Base-by-base conservation (phyloP, 2,797 vertebrate species). In the Manis crassicaudata region DNA sequence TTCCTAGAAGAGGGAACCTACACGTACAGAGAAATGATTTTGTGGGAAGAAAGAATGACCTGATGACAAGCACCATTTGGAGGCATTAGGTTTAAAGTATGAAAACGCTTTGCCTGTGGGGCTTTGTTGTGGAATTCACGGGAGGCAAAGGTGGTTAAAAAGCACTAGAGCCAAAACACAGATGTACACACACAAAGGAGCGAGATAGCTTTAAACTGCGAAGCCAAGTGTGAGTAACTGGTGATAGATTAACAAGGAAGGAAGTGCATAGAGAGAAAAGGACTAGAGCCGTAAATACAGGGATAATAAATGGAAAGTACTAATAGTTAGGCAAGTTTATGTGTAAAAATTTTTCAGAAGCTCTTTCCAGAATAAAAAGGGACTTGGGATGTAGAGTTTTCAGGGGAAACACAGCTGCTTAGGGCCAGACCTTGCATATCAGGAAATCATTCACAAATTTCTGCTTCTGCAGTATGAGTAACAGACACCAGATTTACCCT, bases 11-110 rank as follows among this genome's bases (percentile, higher is more conserved):
- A 95, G 81, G 90, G 89, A 94, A 85, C 90, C 80, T 94, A 90
- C 20, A 90, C 89, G 96, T 95, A 77, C 63, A 73, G 90, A 93
- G 93, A 97, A 97, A 97, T 75, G 54, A 97, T 96, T 96, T 68
- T 46, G 21, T 83, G 40, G 87, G 89, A 92, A 92, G 80, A 93
- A 96, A 96, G 89, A 92, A 96, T 88, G 96, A 96, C 89, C 91
- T 94, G 91, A 90, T 95, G 96, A 96, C 92, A 96, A 96, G 84
- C 2, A 1, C 76, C 96, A 88, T 95, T 97, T 94, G 96, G 87
- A 97, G 83, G 81, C 76, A 86, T 88, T 96, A 21, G 54, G 50
- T 92, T 79, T 72, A 86, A 97, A 97, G 93, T 95, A 95, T 96
- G 96, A 90, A 96, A 96, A 96, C 94, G 96, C 73, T 92, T 91